Conservation (phyloP, 2,113 vertebrate genomes). For the Arothron firmamentum region DNA sequence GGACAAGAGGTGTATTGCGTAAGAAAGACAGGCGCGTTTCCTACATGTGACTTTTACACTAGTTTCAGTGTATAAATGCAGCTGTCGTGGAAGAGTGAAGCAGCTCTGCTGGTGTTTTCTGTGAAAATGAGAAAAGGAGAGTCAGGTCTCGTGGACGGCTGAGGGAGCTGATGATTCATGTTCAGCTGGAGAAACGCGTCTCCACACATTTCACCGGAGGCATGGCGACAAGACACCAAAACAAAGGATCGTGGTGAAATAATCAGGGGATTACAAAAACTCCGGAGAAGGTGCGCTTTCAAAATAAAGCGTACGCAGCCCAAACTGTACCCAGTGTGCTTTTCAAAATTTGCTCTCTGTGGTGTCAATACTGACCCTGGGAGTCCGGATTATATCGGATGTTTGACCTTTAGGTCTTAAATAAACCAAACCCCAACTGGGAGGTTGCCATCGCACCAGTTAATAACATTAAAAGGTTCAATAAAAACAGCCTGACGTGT, state of each 20-base stretch:
- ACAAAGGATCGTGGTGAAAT: neutral
- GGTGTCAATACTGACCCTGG: conserved; percentile 27
- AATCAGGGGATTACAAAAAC: neutral
- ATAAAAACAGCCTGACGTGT: too few species aligned
- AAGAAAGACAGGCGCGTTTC: conserved; percentile 9
- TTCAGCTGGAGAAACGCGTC: conserved; percentile 28
- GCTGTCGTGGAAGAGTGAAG: conserved; percentile 8
- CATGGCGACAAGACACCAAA: neutral
- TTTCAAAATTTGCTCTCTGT: neutral
- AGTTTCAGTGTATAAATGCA: conserved; percentile 31
- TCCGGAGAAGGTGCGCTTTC: too few species aligned
- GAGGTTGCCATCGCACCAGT: neutral
- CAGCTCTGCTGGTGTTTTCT: conserved; percentile 44
- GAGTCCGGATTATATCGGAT: conserved; percentile 9
- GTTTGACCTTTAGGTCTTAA: conserved; percentile 21
- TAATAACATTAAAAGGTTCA: too few species aligned
- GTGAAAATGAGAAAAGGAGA: conserved; percentile 58
- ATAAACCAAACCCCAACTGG: conserved; percentile 25
- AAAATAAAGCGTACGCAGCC: too few species aligned
- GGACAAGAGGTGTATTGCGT: conserved; percentile 39
- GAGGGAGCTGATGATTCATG: conserved; percentile 26
- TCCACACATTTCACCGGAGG: too few species aligned
- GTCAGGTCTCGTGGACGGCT: conserved; percentile 6
- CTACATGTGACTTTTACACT: conserved; percentile 35
- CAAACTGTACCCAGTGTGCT: neutral